Evolutionary conservation across 2,797 vertebrate genomes (phyloP).

Genomic region (Amphiprion clarkii): DNA sequence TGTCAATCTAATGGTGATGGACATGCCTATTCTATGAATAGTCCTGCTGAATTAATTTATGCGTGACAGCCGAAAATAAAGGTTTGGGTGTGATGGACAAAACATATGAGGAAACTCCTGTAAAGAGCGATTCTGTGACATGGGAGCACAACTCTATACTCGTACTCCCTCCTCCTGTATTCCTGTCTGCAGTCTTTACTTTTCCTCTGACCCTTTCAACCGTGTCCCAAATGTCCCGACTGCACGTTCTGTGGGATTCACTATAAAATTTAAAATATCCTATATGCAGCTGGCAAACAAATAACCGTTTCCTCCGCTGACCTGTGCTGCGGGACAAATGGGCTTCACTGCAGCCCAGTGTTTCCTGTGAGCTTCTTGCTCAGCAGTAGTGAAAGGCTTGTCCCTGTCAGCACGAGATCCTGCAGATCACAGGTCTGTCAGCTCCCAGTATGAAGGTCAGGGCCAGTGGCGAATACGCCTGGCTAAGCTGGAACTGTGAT

Average conservation of each 20-base stretch:
- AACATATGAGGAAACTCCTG: slow-evolving; percentile 57
- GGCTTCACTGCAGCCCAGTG: slow-evolving; percentile 47
- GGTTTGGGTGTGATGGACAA: slow-evolving; percentile 55
- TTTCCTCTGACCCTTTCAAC: slow-evolving; percentile 42
- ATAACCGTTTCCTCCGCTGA: slow-evolving; percentile 59
- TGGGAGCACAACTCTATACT: slow-evolving; percentile 36
- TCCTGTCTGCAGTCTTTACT: slow-evolving; percentile 37
- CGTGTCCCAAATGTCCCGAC: slow-evolving; percentile 38
- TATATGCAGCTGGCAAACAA: slow-evolving; percentile 66
- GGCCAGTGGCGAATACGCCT: slow-evolving; percentile 51
- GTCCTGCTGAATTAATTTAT: slow-evolving; percentile 48
- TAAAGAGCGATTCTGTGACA: slow-evolving; percentile 33
- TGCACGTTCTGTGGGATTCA: slow-evolving; percentile 39
- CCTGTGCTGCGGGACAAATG: slow-evolving; percentile 40
- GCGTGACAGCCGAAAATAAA: slow-evolving; percentile 46
- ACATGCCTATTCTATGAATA: slow-evolving; percentile 3
- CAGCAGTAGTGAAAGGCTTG: slow-evolving; percentile 51
- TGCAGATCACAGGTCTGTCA: slow-evolving; percentile 57
- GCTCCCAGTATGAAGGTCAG: slow-evolving; percentile 66
- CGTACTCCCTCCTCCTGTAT: slow-evolving; percentile 36
- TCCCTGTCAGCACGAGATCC: slow-evolving; percentile 64
- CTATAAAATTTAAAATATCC: slow-evolving; percentile 55
- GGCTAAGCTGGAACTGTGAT: slow-evolving; percentile 54
- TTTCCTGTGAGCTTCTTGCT: slow-evolving; percentile 65
- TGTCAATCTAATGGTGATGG: too few species aligned